Conservation (phyloP, 2,797 vertebrate species). For the Cryptoprocta ferox region DNA sequence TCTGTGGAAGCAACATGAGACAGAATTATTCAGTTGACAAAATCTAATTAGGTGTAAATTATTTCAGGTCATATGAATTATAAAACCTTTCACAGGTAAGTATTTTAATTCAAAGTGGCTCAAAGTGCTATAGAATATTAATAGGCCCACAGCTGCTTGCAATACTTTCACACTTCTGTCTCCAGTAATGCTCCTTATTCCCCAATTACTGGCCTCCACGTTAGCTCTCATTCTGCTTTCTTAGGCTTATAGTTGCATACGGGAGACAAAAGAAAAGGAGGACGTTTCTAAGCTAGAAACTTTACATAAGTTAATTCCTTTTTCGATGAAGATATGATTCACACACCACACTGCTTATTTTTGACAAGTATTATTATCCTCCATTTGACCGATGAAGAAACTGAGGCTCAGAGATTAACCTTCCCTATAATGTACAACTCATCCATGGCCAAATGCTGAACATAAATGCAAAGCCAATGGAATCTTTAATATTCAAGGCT, state of each 20-base stretch:
- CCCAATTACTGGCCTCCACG: background rate
- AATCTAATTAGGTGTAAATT: conserved; percentile 90
- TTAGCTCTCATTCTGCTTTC: background rate
- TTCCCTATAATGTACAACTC: background rate
- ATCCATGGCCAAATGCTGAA: background rate
- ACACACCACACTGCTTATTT: background rate
- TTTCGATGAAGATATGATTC: background rate
- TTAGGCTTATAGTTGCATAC: background rate
- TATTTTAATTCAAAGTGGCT: conserved; percentile 85
- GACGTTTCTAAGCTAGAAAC: background rate
- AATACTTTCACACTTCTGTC: conserved; percentile 40
- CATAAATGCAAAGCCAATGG: background rate
- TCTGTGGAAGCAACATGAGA: conserved; percentile 85
- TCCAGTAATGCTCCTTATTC: background rate
- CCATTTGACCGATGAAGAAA: background rate
- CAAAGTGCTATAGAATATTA: conserved; percentile 83
- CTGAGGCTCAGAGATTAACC: background rate
- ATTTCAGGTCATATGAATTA: conserved; percentile 88
- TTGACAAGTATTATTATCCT: background rate
- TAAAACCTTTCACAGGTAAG: conserved; percentile 86
- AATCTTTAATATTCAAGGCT: background rate
- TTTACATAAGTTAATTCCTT: background rate
- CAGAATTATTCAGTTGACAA: conserved; percentile 88
- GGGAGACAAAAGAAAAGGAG: background rate
- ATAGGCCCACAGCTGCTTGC: conserved; percentile 57